Conservation (phyloP, 2,888 invertebrate species). For the Cephonodes hylas region DNA sequence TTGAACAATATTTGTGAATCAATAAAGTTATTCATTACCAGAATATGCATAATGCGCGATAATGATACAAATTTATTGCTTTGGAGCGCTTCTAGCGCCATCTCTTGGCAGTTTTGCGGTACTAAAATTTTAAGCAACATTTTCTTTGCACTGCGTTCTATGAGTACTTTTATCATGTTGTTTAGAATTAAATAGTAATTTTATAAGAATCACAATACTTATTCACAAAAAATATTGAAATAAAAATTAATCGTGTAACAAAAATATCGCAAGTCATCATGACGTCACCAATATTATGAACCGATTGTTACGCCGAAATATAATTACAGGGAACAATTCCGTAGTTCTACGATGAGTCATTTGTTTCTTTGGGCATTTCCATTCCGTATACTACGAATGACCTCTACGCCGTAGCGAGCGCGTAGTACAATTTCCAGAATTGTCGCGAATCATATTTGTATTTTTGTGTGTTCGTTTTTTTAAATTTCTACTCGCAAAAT, state of each 20-base stretch:
- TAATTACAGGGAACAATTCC: not conserved
- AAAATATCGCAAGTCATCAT: no score
- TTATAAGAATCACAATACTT: no score
- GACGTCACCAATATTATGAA: not conserved
- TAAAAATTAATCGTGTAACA: no score
- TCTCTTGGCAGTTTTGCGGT: not conserved
- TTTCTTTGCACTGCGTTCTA: no score
- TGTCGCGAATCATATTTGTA: not conserved
- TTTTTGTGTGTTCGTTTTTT: not conserved
- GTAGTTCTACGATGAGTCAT: not conserved
- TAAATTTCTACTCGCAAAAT: not conserved
- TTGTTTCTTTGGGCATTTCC: not conserved
- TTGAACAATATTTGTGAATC: not conserved
- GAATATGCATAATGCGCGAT: not conserved
- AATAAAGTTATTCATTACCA: not conserved
- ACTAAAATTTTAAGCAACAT: not conserved
- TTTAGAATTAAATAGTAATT: no score
- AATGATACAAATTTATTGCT: not conserved
- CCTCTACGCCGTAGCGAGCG: slow-evolving; percentile 14
- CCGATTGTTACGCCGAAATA: not conserved
- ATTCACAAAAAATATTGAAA: no score
- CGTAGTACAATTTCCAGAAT: not conserved
- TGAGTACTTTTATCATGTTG: no score
- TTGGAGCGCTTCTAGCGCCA: not conserved
- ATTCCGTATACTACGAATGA: not conserved